A percentile compares a stretch with the other conserved stretches of the same genome.
Evolutionary conservation across 2,797 vertebrate species (phyloP).

Genomic region (Taeniopygia guttata): DNA sequence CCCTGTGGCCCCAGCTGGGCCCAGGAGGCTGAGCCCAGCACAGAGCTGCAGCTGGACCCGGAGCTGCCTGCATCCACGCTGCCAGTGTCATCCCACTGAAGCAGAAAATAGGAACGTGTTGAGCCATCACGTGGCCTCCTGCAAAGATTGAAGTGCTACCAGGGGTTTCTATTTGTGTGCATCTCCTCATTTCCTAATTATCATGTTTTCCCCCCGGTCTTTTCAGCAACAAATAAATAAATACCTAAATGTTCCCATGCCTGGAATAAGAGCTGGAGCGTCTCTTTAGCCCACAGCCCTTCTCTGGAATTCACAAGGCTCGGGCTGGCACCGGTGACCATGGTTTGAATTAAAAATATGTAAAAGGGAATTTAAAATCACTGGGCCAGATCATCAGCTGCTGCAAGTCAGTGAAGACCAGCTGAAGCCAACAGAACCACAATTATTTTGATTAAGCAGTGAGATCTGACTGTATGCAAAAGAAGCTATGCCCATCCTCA

Average conservation of each 20-base stretch:
- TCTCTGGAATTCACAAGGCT: not conserved
- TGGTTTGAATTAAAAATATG: not conserved
- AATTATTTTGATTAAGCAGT: not conserved
- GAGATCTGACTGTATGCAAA: not conserved
- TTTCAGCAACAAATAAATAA: not conserved
- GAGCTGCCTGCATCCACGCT: not conserved
- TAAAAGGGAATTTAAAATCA: conserved; percentile 33
- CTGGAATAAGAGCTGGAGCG: not conserved
- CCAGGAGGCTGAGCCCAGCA: not conserved
- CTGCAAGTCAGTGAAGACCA: not conserved
- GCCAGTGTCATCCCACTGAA: not conserved
- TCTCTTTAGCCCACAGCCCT: not conserved
- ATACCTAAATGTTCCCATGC: not conserved
- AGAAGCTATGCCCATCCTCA: not conserved
- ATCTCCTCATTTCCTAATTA: not conserved
- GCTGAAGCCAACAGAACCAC: not conserved
- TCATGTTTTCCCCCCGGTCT: not conserved
- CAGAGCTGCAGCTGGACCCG: not conserved
- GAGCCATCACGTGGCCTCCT: not conserved
- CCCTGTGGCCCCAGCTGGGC: not conserved
- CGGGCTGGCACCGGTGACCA: not conserved
- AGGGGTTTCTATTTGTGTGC: not conserved
- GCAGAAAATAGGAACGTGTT: conserved; percentile 46
- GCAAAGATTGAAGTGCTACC: not conserved
- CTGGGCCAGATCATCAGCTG: conserved; percentile 24